phyloP scores from a whole-genome alignment of 1,140 invertebrate genomes.

The Drosophila tsacasi region DNA sequence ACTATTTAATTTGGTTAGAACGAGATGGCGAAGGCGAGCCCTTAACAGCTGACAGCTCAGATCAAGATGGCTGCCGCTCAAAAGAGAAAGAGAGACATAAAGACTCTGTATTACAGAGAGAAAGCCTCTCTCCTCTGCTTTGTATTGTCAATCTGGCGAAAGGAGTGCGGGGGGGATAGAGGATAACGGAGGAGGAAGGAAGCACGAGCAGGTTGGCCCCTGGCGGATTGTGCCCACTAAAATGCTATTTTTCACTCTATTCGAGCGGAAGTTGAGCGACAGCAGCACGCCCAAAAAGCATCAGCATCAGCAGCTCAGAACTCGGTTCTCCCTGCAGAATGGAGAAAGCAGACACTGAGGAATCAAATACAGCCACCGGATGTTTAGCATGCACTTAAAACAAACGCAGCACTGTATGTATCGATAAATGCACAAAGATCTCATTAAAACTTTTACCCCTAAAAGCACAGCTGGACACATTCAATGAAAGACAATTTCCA shows the following conservation, averaged over 20 bases:
- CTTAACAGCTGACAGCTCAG: constrained; percentile 54
- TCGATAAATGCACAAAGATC: neutral
- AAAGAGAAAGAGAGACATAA: neutral
- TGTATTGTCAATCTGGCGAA: constrained; percentile 59
- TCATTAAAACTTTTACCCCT: neutral
- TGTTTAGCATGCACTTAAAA: constrained; percentile 67
- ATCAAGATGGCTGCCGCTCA: constrained; percentile 50
- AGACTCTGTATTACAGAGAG: neutral
- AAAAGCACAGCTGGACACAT: neutral
- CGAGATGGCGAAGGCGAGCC: constrained; percentile 12
- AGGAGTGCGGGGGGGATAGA: neutral
- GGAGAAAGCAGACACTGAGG: constrained; percentile 34
- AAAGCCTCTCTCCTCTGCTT: constrained; percentile 1
- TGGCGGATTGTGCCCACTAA: constrained; percentile 63
- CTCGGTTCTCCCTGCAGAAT: constrained; percentile 11
- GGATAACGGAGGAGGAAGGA: neutral
- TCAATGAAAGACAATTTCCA: too few species aligned
- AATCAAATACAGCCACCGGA: constrained; percentile 51
- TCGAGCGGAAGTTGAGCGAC: constrained; percentile 80
- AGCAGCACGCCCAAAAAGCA: constrained; percentile 46
- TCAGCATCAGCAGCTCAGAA: constrained; percentile 40
- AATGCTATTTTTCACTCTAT: constrained; percentile 83
- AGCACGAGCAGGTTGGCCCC: constrained; percentile 31
- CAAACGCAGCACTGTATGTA: neutral
- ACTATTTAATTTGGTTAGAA: constrained; percentile 46